Conservation (phyloP, 2,888 invertebrate genomes). For the Epirrita christyi region DNA sequence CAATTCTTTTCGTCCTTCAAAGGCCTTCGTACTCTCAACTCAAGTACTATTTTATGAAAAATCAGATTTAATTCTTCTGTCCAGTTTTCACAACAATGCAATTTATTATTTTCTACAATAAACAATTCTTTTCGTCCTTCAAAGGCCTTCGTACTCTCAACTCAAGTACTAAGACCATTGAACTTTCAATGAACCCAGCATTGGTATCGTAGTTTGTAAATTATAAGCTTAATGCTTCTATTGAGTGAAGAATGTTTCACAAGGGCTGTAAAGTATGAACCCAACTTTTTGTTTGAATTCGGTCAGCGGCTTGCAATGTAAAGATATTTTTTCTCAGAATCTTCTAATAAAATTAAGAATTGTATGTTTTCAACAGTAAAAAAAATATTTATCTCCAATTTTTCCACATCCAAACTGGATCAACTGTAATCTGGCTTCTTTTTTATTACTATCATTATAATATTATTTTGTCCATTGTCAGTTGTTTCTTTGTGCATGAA, state of each 20-base stretch:
- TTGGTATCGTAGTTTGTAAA: conserved; percentile 11
- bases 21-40: conserved; percentile 20
- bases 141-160: conserved; percentile 20
- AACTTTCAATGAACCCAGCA: conserved; percentile 35
- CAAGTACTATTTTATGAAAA: background rate
- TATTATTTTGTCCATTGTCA: too few species aligned
- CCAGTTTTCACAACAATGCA: background rate
- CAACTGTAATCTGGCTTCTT: too few species aligned
- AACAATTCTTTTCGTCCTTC: conserved; percentile 29
- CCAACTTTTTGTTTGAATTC: background rate
- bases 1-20: conserved; percentile 28
- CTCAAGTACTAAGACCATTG: conserved; percentile 20
- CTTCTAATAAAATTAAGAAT: too few species aligned
- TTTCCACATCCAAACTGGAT: too few species aligned
- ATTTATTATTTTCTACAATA: conserved; percentile 6
- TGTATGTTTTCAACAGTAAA: too few species aligned
- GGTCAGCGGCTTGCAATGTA: background rate
- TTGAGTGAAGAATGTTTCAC: conserved; percentile 19
- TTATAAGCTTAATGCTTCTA: conserved; percentile 21
- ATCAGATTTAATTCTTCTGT: too few species aligned
- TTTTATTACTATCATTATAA: too few species aligned
- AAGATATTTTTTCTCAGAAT: background rate
- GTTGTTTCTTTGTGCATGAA: too few species aligned
- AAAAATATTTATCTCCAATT: too few species aligned
- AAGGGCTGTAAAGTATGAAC: background rate